Evolutionary conservation across 2,888 invertebrate species (phyloP).

Genomic region (Lochmaea crataegi): DNA sequence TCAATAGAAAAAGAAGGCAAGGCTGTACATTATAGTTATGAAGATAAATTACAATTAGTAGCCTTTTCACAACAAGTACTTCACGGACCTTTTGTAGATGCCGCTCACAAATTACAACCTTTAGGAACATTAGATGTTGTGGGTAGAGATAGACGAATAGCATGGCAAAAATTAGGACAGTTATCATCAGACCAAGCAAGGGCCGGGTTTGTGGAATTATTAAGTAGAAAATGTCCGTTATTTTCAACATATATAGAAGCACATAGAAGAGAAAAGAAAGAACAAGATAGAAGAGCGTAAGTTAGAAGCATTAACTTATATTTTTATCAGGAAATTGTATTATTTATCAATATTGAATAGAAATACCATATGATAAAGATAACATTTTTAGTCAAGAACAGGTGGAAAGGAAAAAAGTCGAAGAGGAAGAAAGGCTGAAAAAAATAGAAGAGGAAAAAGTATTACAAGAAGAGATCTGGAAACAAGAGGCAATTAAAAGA

Average conservation of each 20-base stretch:
- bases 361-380: not conserved
- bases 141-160: constrained; percentile 89
- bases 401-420: constrained; percentile 69
- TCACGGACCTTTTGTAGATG: constrained; percentile 83
- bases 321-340: not conserved
- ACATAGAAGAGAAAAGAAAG: constrained; percentile 87
- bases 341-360: not conserved
- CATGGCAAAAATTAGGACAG: constrained; percentile 93
- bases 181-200: constrained; percentile 89
- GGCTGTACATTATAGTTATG: constrained; percentile 93
- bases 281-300: constrained; percentile 75
- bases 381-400: constrained; percentile 65
- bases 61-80: constrained; percentile 93
- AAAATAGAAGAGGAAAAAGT: constrained; percentile 75
- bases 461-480: constrained; percentile 72
- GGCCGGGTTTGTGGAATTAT: constrained; percentile 89
- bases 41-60: constrained; percentile 90
- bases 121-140: constrained; percentile 95
- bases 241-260: constrained; percentile 94
- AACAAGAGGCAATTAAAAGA: constrained; percentile 74
- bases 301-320: constrained; percentile 43
- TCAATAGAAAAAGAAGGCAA: constrained; percentile 94
- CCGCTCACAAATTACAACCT: constrained; percentile 76
- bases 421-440: constrained; percentile 71
- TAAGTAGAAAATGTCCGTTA: constrained; percentile 88